These are phyloP conservation scores for Macrostomum lignano DNA, from an alignment of 1,140 invertebrate genomes.

Conservation along the genomic window DNA sequence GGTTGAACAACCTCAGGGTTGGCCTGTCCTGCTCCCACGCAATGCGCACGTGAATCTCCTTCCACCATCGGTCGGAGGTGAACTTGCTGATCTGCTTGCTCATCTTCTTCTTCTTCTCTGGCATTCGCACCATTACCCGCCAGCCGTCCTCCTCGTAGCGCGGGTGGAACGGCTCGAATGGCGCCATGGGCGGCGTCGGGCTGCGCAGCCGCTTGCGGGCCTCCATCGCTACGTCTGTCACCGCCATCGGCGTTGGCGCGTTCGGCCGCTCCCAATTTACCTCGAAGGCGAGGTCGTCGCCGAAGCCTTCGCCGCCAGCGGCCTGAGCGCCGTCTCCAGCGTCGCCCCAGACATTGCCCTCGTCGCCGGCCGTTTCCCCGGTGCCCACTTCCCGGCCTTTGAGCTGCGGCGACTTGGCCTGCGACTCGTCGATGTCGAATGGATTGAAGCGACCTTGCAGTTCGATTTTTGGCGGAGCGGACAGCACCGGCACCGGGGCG, in stretches of 20 bases:
- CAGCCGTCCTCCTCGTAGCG: slow-evolving; percentile 1
- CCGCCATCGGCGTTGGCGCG: not conserved
- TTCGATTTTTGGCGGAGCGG: too few relatives aligned
- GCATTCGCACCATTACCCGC: slow-evolving; percentile 1
- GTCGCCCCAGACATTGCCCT: too few relatives aligned
- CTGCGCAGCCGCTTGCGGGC: not conserved
- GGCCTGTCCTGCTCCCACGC: not conserved
- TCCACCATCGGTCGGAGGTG: slow-evolving; percentile 3
- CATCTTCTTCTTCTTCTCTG: slow-evolving; percentile 4
- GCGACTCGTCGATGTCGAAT: too few relatives aligned
- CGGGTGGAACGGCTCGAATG: slow-evolving; percentile 4
- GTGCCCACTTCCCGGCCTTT: too few relatives aligned
- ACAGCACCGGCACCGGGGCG: too few relatives aligned
- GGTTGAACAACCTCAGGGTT: not conserved
- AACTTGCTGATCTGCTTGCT: slow-evolving; percentile 5
- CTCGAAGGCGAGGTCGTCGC: too few relatives aligned
- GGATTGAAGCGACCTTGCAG: too few relatives aligned
- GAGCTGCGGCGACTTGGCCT: too few relatives aligned
- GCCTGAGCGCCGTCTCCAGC: too few relatives aligned
- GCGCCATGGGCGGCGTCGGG: not conserved
- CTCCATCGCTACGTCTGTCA: not conserved
- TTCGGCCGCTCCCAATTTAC: too few relatives aligned
- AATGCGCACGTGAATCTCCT: slow-evolving; percentile 1
- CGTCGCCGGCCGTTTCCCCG: too few relatives aligned
- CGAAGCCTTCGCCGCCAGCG: too few relatives aligned